Percentiles rank a stretch among this genome's conserved stretches.
Conservation (phyloP, 2,113 vertebrate genomes). For the Python bivittatus region DNA sequence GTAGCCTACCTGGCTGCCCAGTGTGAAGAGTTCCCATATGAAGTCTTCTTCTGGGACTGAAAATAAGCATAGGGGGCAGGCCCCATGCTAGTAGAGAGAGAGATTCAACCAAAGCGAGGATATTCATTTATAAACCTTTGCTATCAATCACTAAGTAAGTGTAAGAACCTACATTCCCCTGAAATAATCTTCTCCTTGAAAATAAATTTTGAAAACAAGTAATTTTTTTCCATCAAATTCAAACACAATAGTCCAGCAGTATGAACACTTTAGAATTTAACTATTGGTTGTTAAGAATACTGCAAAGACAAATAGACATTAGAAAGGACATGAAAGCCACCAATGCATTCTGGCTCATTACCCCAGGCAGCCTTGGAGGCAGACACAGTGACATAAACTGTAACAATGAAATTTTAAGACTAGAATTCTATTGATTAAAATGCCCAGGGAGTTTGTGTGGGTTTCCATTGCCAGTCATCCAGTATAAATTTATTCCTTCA, state of each 20-base stretch:
- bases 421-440: slow-evolving; percentile 38
- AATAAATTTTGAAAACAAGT: background rate
- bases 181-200: background rate
- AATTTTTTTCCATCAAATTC: background rate
- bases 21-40: background rate
- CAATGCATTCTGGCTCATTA: slow-evolving; percentile 45
- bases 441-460: background rate
- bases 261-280: slow-evolving; percentile 34
- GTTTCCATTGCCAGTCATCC: slow-evolving; percentile 39
- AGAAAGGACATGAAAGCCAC: slow-evolving; percentile 41
- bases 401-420: slow-evolving; percentile 41
- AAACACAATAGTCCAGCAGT: background rate
- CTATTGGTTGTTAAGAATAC: slow-evolving; percentile 17
- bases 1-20: background rate
- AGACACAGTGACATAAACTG: slow-evolving; percentile 27
- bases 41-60: background rate
- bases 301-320: background rate
- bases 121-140: background rate
- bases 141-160: background rate
- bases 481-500: slow-evolving; percentile 40
- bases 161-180: background rate
- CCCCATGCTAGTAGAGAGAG: background rate
- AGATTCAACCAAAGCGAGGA: background rate
- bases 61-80: background rate
- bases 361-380: slow-evolving; percentile 16